Conservation (phyloP, 1,140 invertebrate genomes). For the Frieseomelitta varia region DNA sequence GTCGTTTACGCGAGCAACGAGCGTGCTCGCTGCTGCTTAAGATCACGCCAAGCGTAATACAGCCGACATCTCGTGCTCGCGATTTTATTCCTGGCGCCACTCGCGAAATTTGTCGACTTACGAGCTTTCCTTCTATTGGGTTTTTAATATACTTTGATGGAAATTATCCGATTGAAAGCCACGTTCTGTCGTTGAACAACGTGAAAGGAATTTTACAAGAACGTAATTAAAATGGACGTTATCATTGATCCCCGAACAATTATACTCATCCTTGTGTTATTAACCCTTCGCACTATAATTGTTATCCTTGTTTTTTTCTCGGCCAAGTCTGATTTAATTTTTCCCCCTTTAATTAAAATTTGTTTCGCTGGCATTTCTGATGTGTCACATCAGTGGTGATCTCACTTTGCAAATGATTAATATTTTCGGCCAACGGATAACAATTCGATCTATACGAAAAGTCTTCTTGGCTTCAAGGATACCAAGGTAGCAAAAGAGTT, state of each 20-base stretch:
- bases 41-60: conserved; percentile 14
- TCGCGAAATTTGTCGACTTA: conserved; percentile 4
- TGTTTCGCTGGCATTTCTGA: no score
- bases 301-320: no score
- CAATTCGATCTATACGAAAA: not conserved
- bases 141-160: not conserved
- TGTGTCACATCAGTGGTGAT: no score
- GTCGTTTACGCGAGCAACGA: conserved; percentile 32
- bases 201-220: not conserved
- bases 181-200: not conserved
- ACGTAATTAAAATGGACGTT: not conserved
- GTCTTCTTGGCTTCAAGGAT: no score
- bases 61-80: not conserved
- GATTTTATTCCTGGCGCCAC: conserved; percentile 3
- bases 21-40: not conserved
- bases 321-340: no score
- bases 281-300: no score
- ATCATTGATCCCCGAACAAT: no score
- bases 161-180: conserved; percentile 2
- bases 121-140: not conserved
- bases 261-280: no score
- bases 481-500: no score
- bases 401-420: no score
- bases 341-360: no score
- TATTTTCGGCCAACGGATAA: no score